A percentile compares a stretch with the other conserved stretches of the same genome.
Evolutionary conservation across 2,888 invertebrate species (phyloP).

Genomic region (Cosmia pyralina): DNA sequence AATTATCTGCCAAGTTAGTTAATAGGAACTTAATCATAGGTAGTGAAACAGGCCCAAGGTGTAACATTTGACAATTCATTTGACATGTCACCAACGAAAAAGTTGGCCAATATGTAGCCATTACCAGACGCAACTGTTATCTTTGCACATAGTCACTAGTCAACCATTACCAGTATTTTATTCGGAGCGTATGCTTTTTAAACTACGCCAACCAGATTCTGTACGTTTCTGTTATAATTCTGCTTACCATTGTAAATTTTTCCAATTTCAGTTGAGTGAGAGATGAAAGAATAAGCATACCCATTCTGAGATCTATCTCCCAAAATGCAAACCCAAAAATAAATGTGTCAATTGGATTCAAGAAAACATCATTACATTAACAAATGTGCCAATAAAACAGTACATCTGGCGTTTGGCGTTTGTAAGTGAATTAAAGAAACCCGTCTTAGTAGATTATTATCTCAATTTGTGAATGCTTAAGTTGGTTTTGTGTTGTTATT

Average conservation of each 20-base stretch:
- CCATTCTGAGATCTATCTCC: neutral
- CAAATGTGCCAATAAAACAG: conserved; percentile 22
- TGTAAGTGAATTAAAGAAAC: conserved; percentile 64
- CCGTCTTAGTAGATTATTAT: conserved; percentile 52
- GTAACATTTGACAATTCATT: too few relatives aligned
- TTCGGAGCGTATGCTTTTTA: too few relatives aligned
- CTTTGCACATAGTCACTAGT: too few relatives aligned
- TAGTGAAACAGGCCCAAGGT: too few relatives aligned
- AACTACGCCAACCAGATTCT: too few relatives aligned
- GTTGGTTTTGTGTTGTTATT: conserved; percentile 52
- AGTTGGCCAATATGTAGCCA: too few relatives aligned
- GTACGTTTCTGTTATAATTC: neutral
- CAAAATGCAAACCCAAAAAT: conserved; percentile 11
- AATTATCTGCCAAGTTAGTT: too few relatives aligned
- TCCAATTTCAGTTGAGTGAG: neutral
- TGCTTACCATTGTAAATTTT: neutral
- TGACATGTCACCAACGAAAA: too few relatives aligned
- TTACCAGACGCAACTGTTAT: too few relatives aligned
- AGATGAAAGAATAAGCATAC: neutral
- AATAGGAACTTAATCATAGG: too few relatives aligned
- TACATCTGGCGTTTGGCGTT: conserved; percentile 49
- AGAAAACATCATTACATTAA: conserved; percentile 11
- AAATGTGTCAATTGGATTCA: conserved; percentile 8
- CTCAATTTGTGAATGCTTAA: conserved; percentile 65
- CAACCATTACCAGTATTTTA: too few relatives aligned